A percentile compares a stretch with the other conserved stretches of the same genome.
Evolutionary conservation across 2,113 vertebrate species (phyloP).

Genomic region (Marcusenius ussheri): DNA sequence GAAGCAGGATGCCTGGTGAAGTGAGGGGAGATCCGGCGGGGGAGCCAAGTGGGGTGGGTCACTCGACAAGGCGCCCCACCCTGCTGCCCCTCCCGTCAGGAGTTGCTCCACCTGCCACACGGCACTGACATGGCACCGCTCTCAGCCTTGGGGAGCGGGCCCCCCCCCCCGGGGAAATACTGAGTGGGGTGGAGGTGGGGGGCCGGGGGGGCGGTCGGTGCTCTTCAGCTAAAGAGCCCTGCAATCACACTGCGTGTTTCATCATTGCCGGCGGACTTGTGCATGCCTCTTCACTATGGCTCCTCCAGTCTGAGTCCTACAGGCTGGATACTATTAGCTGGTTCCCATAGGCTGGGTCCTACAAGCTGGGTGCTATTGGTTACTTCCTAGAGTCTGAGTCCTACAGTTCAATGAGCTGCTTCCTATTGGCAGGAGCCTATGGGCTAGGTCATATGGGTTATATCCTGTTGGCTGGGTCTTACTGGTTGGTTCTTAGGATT

Average conservation of each 20-base stretch:
- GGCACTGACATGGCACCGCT: conserved; percentile 46
- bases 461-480: background rate
- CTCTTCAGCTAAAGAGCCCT: conserved; percentile 54
- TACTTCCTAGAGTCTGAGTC: background rate
- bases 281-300: conserved; percentile 17
- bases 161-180: conserved; percentile 2
- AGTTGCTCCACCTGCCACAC: conserved; percentile 47
- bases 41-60: conserved; percentile 62
- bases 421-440: background rate
- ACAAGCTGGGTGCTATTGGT: background rate
- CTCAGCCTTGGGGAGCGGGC: conserved; percentile 9
- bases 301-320: background rate
- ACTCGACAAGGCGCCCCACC: conserved; percentile 55
- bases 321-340: background rate
- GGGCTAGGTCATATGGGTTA: background rate
- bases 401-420: background rate
- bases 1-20: background rate
- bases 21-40: conserved; percentile 35
- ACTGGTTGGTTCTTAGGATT: background rate
- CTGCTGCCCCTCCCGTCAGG: conserved; percentile 43
- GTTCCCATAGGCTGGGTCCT: background rate
- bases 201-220: conserved; percentile 21
- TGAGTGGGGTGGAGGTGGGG: conserved; percentile 24
- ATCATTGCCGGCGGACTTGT: conserved; percentile 27
- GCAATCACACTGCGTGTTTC: conserved; percentile 56